Base-by-base conservation (phyloP, 2,888 invertebrate genomes). In the Drosophila gaucha region DNA sequence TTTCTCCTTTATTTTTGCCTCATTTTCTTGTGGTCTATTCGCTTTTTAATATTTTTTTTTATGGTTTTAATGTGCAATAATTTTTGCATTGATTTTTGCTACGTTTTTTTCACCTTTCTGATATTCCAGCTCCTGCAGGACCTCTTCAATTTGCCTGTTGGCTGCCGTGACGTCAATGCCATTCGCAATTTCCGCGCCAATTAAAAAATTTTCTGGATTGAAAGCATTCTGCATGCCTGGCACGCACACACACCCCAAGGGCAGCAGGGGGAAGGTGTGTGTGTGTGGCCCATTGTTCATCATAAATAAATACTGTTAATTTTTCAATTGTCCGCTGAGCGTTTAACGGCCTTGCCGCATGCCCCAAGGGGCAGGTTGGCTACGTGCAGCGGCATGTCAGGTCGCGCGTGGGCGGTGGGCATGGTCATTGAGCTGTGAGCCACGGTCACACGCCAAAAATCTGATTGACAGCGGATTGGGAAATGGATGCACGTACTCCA, bases 281-380 rank as follows among this genome's bases (percentile, higher is more conserved):
- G 26, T 3, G n/a, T 30, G 16, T 18, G 39, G 5, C 8, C 62
- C 52, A 57, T 80, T 77, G 74, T 74, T 80, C 87, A 70, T 68
- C 82, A 87, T 82, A 87, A 87, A 82, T 87, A 87, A 82, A 82
- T 87, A 82, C 85, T 82, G 87, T 82, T 82, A 87, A 82, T 82
- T 87, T 87, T 82, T 82, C 82, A 82, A 82, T 82, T 87, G 85
- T 85, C 69, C 75, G 50, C 51, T 44, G 72, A 69, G 60, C 78
- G 67, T 57, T 80, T 77, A 86, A 80, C 80, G 63, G 67, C 67
- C 67, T 60, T 67, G 52, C 58, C 44, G 56, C 69, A 55, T 57
- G 63, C 60, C 54, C 57, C 30, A 6, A 2, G 49, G 46, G 54
- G 10, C 16, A 12, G 24, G n/a, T 28, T 9, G 33, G 26, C 20